Evolutionary conservation across 92 coral and sea anemone species (phyloP), one percentile per base, ranked within the genome.

Genomic region (Parazoanthus swiftii): DNA sequence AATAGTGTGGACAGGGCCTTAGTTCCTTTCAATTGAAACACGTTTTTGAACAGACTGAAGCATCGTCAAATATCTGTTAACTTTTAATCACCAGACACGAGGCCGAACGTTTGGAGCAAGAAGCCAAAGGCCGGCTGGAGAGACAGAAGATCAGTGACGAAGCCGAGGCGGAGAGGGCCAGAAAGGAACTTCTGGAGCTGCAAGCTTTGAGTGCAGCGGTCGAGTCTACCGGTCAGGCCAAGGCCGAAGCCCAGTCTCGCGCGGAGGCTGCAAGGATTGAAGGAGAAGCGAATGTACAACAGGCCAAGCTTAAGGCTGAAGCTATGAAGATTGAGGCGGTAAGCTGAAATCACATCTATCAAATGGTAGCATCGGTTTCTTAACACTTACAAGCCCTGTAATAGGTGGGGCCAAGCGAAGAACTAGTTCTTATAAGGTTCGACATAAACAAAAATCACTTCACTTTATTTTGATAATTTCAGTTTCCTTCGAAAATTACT

Each of bases 171-270:
- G 99, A 97, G 90, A 90, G 95, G 67, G 91, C 99, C 1, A 90
- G 97, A 43, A 92, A 95, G 77, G 99, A 97, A 78, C 91, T 97
- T 46, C 83, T 97, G 67, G 99, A 95, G 85, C 93, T 97, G 46
- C 99, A 95, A 86, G 99, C 99, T 10, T 95, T 91, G 90, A 97
- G 99, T 85, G 99, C 99, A 77, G 99, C 99, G n/a, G 99, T 97
- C 7, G 99, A 97, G 91, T 97, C 99, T 71, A 97, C 99, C 74
- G 99, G 99, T 8, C 99, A 97, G 82, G 99, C 99, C 20, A 97
- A 97, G 80, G 99, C 99, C 67, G 99, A 97, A 81, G 99, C 99
- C 5, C 99, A 97, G 92, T 97, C 99, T 46, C 95, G 93, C 16
- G 99, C 99, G 25, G 99, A 97, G 92, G 97, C 99, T 35, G 98